Conservation (phyloP, 2,888 invertebrate species). For the Rhagonycha fulva region DNA sequence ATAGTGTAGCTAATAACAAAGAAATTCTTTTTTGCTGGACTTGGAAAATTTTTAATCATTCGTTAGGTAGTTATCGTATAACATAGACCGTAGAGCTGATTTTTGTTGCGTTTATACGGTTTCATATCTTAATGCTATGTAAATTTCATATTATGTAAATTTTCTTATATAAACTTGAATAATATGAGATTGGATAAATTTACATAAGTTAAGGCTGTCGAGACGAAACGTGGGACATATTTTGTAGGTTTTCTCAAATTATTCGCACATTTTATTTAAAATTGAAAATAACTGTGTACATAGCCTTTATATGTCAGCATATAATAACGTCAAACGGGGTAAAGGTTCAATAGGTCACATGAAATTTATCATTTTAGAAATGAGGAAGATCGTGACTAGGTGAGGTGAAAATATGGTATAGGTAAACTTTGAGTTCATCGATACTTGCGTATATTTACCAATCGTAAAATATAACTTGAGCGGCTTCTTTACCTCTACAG, state of each 20-base stretch:
- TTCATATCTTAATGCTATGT: not conserved
- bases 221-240: not conserved
- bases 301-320: not conserved
- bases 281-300: not conserved
- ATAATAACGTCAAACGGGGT: not conserved
- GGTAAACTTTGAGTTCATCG: not conserved
- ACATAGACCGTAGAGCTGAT: not conserved
- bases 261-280: not conserved
- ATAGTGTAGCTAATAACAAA: not conserved
- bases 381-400: conserved; percentile 5
- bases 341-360: not conserved
- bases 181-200: not conserved
- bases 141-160: not conserved
- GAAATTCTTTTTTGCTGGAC: not conserved
- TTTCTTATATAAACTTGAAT: not conserved
- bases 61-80: not conserved
- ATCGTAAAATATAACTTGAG: conserved; percentile 1
- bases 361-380: not conserved
- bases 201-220: not conserved
- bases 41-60: not conserved
- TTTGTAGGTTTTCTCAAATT: not conserved
- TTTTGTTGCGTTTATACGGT: not conserved
- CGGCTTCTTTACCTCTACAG: not conserved
- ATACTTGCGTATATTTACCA: not conserved
- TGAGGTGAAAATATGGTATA: not conserved